Conservation (phyloP, 1,140 invertebrate species). For the Magallana ariakensis region DNA sequence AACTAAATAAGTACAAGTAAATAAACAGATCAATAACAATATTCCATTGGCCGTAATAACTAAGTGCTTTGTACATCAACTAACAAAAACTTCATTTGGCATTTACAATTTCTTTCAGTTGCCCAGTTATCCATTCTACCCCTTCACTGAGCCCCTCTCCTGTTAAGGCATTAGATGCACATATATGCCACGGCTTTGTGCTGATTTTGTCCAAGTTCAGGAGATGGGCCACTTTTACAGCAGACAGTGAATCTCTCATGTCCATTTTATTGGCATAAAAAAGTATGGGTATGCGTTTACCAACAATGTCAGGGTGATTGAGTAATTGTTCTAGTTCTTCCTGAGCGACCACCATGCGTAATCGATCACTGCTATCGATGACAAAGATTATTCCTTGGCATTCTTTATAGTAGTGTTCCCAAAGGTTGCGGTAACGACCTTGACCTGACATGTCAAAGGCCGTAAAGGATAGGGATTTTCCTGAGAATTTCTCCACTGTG, state of each 20-base stretch:
- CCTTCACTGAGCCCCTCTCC: constrained; percentile 96
- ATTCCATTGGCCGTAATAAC: no score
- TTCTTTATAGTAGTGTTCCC: constrained; percentile 97
- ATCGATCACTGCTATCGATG: constrained; percentile 95
- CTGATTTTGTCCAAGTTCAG: constrained; percentile 88
- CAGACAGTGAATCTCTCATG: constrained; percentile 90
- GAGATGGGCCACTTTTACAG: constrained; percentile 91
- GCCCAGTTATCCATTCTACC: constrained; percentile 88
- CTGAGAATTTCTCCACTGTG: constrained; percentile 92
- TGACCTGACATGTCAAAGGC: constrained; percentile 99
- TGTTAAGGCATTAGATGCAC: constrained; percentile 93
- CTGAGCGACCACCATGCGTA: constrained; percentile 92
- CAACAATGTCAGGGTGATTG: constrained; percentile 92
- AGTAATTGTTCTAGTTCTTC: constrained; percentile 92
- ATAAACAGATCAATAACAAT: no score
- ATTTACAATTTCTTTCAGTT: constrained; percentile 11
- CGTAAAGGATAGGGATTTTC: constrained; percentile 89
- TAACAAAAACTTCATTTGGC: background rate
- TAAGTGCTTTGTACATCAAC: no score
- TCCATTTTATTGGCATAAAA: constrained; percentile 99
- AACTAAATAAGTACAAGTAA: no score
- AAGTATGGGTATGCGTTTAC: constrained; percentile 90
- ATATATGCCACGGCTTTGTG: constrained; percentile 97
- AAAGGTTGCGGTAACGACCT: constrained; percentile 94
- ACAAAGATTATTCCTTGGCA: constrained; percentile 98